Evolutionary conservation across 2,113 vertebrate genomes (phyloP).

Genomic region (Polypterus bichir): DNA sequence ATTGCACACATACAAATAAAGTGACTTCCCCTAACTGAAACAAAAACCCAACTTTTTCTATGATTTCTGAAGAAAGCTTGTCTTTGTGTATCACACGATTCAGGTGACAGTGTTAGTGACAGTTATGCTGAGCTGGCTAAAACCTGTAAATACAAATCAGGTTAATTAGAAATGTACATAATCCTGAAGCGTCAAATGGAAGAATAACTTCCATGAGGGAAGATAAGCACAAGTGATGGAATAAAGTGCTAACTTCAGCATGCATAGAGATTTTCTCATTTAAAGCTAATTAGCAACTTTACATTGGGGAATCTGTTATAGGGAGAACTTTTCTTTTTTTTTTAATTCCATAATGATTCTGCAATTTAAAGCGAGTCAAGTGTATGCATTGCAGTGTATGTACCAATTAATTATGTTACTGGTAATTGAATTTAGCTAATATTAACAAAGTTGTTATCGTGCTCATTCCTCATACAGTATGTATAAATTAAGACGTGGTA

Average conservation of each 20-base stretch:
- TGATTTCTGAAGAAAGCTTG: too few species aligned
- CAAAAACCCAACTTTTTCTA: too few species aligned
- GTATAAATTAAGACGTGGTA: too few species aligned
- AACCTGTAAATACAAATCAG: neutral
- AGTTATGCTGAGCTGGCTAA: neutral
- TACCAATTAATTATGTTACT: neutral
- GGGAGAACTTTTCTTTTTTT: neutral
- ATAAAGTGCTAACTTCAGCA: neutral
- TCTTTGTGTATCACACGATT: too few species aligned
- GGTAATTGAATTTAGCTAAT: neutral
- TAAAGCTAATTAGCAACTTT: neutral
- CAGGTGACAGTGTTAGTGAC: neutral
- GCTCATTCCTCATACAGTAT: too few species aligned
- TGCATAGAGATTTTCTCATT: neutral
- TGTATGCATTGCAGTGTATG: neutral
- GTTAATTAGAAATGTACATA: neutral
- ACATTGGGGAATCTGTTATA: neutral
- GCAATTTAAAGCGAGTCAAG: neutral
- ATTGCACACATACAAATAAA: too few species aligned
- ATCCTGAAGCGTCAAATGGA: neutral
- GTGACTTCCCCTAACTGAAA: too few species aligned
- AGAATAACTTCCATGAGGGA: neutral
- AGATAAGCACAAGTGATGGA: neutral
- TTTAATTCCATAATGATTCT: neutral
- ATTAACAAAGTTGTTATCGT: too few species aligned